Evolutionary conservation across 2,888 invertebrate species (phyloP).

Genomic region (Venustoraphidia nigricollis): DNA sequence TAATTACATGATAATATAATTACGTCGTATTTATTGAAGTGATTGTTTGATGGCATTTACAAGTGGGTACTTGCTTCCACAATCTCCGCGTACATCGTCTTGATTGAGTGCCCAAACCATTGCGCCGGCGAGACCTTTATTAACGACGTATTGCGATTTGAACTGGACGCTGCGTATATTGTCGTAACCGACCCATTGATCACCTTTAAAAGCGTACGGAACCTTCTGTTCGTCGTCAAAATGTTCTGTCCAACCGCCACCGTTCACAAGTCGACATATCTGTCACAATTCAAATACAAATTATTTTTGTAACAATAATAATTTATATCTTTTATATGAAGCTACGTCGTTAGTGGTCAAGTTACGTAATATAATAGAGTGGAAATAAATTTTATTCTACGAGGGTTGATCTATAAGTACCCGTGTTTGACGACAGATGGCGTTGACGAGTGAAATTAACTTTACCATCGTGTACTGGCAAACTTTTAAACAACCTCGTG

Average conservation of each 20-base stretch:
- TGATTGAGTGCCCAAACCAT: constrained; percentile 63
- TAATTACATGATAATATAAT: too few species aligned
- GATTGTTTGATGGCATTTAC: constrained; percentile 28
- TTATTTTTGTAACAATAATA: too few species aligned
- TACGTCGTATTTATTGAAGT: too few species aligned
- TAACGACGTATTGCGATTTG: constrained; percentile 26
- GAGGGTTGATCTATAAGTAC: too few species aligned
- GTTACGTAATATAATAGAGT: too few species aligned
- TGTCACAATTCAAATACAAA: neutral
- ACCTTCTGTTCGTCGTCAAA: constrained; percentile 34
- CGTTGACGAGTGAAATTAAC: too few species aligned
- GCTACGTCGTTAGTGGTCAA: too few species aligned
- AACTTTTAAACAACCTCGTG: too few species aligned
- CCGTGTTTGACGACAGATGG: too few species aligned
- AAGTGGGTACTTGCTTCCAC: constrained; percentile 37
- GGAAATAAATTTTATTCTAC: too few species aligned
- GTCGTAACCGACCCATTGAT: constrained; percentile 50
- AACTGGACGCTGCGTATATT: constrained; percentile 30
- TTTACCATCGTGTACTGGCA: too few species aligned
- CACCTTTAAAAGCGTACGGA: constrained; percentile 36
- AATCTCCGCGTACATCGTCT: constrained; percentile 47
- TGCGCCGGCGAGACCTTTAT: constrained; percentile 31
- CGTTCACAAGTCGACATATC: constrained; percentile 27
- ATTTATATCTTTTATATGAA: too few species aligned
- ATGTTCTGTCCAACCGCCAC: constrained; percentile 31